Percentiles rank a stretch among this genome's conserved stretches.
Evolutionary conservation across 2,113 vertebrate species (phyloP).

Genomic region (Brachirus orientalis): DNA sequence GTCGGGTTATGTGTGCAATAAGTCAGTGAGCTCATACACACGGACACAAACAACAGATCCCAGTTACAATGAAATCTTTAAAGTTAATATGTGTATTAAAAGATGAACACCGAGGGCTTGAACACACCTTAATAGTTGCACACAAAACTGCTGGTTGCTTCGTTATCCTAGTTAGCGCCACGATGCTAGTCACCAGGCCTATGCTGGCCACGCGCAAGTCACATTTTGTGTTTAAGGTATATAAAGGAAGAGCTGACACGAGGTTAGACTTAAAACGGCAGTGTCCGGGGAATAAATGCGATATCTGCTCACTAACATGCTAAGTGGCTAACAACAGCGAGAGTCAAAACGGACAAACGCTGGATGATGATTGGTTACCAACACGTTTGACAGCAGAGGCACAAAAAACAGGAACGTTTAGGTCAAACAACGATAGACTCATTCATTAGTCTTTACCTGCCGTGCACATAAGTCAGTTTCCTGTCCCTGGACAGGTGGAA

Average conservation of each 20-base stretch:
- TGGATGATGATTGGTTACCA: conserved; percentile 9
- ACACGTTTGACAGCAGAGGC: conserved; percentile 1
- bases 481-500: conserved; percentile 19
- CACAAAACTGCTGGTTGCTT: background rate
- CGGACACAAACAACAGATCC: background rate
- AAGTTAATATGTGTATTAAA: background rate
- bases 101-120: background rate
- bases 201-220: background rate
- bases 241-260: background rate
- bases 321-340: conserved; percentile 28
- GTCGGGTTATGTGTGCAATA: background rate
- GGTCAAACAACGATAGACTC: background rate
- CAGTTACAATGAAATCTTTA: background rate
- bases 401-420: background rate
- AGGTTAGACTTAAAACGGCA: background rate
- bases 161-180: conserved; percentile 10
- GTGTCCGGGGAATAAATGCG: background rate
- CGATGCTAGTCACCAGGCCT: background rate
- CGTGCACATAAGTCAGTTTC: conserved; percentile 13
- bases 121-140: background rate
- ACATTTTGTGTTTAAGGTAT: background rate
- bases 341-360: conserved; percentile 20
- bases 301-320: conserved; percentile 30
- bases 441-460: conserved; percentile 53
- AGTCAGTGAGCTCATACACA: background rate